Conservation (phyloP, 1,140 invertebrate genomes). For the Trichomalopsis sarcophagae region DNA sequence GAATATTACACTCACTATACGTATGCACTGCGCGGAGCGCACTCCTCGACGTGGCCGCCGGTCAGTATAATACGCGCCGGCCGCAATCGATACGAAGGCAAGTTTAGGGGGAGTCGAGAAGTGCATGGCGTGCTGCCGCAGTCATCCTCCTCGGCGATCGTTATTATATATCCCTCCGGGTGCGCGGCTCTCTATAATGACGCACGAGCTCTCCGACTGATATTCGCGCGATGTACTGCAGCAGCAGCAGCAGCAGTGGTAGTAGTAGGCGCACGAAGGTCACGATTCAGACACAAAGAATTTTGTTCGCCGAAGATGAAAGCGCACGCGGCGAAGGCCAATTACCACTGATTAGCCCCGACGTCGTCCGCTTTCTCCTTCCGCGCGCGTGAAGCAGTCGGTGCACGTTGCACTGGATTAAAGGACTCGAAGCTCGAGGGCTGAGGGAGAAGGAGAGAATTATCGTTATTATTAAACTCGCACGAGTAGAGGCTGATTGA, state of each 20-base stretch:
- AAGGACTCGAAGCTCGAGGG: background rate
- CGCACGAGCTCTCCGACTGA: background rate
- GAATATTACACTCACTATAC: background rate
- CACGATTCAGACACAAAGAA: conserved; percentile 30
- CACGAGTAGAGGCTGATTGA: background rate
- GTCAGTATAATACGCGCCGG: background rate
- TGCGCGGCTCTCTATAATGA: background rate
- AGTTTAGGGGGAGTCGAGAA: background rate
- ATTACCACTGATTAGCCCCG: conserved; percentile 65
- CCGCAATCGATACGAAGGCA: conserved; percentile 11
- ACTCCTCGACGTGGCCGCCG: background rate
- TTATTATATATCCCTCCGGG: conserved; percentile 34
- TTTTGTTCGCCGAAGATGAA: conserved; percentile 17
- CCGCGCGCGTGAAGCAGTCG: background rate
- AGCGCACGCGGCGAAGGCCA: conserved; percentile 42
- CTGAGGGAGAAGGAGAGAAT: too few relatives aligned
- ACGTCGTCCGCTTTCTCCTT: conserved; percentile 22
- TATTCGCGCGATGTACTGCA: background rate
- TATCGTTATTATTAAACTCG: too few relatives aligned
- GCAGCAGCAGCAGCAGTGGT: background rate
- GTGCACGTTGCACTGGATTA: conserved; percentile 16
- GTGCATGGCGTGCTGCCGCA: background rate
- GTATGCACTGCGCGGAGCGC: background rate
- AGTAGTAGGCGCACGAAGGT: background rate
- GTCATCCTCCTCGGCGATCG: background rate